Base-by-base conservation (phyloP, 1,140 invertebrate genomes). In the Gryon sp. region DNA sequence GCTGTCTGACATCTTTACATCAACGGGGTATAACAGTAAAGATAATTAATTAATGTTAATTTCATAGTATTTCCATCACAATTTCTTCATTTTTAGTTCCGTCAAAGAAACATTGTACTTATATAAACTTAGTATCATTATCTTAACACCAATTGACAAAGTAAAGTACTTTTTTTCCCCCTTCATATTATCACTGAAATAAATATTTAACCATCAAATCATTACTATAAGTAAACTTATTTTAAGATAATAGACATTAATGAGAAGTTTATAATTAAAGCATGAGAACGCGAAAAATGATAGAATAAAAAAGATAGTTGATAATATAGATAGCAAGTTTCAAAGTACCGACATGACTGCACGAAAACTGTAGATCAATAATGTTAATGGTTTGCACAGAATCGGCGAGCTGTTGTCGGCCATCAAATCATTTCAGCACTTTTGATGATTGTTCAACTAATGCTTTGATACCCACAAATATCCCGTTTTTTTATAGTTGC, bases 281-380 rank as follows among this genome's bases (percentile, higher is more conserved):
- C n/a, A n/a, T n/a, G n/a, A n/a, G n/a, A 22, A 40, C 7, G 24
- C 11, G 15, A 12, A 24, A 53, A 14, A 53, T 38, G 48, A n/a
- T n/a, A n/a, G n/a, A n/a, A n/a, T n/a, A n/a, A n/a, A n/a, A n/a
- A n/a, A n/a, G n/a, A n/a, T n/a, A n/a, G 16, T 14, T 14, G 52
- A 57, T 57, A 57, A 43, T 16, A 43, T 28, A 22, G 40, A 43
- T 34, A 19, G 43, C 20, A 48, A 40, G 30, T 62, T 62, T 41
- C 32, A 60, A 3, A 14, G 40, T 59, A 46, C 53, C 8, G 18
- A 45, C 28, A 14, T 16, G 41, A 60, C 30, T 24, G 28, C 19
- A 45, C 36, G 41, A 41, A 30, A 65, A 30, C 24, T 8, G 7
- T 12, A 43, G 46, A 52, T 65, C 60, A 65, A 65, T 55, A 66